Conservation (phyloP, 2,797 vertebrate species). For the Gobio occitaniae region DNA sequence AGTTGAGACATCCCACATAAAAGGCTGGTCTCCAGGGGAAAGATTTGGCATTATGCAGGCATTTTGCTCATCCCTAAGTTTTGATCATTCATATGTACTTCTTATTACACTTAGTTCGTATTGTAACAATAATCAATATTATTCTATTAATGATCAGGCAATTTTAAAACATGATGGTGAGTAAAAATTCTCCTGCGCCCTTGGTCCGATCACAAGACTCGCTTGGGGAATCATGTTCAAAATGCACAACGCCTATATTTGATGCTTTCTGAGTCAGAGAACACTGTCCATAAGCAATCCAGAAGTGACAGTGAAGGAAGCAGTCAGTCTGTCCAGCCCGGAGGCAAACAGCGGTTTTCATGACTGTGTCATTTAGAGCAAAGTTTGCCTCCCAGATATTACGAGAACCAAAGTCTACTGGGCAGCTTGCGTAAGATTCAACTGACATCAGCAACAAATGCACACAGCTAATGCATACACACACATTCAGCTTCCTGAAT, state of each 20-base stretch:
- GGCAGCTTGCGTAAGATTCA: slow-evolving; percentile 34
- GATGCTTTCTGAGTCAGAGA: not conserved
- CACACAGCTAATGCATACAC: not conserved
- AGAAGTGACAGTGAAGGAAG: slow-evolving; percentile 22
- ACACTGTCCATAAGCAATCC: not conserved
- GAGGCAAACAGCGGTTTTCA: slow-evolving; percentile 11
- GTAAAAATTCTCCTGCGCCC: no score
- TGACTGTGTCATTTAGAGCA: slow-evolving; percentile 24
- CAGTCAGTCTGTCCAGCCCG: not conserved
- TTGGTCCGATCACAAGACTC: no score
- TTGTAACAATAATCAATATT: no score
- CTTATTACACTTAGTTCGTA: no score
- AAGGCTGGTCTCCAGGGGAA: no score
- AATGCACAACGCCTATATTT: not conserved
- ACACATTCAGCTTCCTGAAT: not conserved
- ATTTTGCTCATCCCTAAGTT: no score
- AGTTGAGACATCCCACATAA: no score
- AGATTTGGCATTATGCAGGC: no score
- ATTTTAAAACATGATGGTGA: no score
- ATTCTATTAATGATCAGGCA: no score
- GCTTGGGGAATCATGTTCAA: not conserved
- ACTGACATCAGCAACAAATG: not conserved
- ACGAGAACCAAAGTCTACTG: slow-evolving; percentile 23
- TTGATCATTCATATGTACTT: no score
- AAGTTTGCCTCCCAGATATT: slow-evolving; percentile 34